phyloP scores from a whole-genome alignment of 2,888 invertebrate species.

The Rhabditophanes sp. region DNA sequence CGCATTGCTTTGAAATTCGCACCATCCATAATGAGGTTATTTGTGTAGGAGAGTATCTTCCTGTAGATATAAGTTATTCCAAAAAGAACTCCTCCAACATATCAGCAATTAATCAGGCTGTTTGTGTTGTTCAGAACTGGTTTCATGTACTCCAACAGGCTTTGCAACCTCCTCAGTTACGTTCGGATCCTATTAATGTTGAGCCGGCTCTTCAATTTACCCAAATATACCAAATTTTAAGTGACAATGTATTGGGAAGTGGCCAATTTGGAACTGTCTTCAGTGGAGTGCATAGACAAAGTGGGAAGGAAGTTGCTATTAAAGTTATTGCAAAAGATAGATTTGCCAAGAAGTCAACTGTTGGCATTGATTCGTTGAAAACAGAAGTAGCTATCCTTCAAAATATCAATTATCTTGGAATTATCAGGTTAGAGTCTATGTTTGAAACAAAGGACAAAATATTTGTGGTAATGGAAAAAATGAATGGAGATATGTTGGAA shows the following conservation, averaged over 20 bases:
- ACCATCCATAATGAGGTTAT: slow-evolving; percentile 29
- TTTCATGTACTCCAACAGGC: slow-evolving; percentile 18
- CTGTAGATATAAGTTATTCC: not conserved
- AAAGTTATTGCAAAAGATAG: slow-evolving; percentile 43
- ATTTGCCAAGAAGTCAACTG: slow-evolving; percentile 31
- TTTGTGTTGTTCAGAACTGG: slow-evolving; percentile 4
- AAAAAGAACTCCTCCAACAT: slow-evolving; percentile 3
- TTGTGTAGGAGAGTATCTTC: slow-evolving; percentile 43
- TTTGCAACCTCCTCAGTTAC: slow-evolving; percentile 23
- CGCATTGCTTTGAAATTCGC: slow-evolving; percentile 43
- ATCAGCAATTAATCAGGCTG: slow-evolving; percentile 6
- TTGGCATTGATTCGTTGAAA: slow-evolving; percentile 34
- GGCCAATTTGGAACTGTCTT: slow-evolving; percentile 98
- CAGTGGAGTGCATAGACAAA: slow-evolving; percentile 55
- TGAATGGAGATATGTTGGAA: slow-evolving; percentile 90
- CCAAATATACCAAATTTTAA: slow-evolving; percentile 49
- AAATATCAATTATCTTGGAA: slow-evolving; percentile 47
- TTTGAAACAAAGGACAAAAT: slow-evolving; percentile 93
- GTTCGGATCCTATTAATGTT: slow-evolving; percentile 24
- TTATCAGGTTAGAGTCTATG: slow-evolving; percentile 81
- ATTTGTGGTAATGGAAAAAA: slow-evolving; percentile 97
- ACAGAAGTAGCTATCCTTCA: slow-evolving; percentile 33
- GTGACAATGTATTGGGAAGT: slow-evolving; percentile 88
- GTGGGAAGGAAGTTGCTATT: slow-evolving; percentile 40
- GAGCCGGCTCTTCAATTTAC: slow-evolving; percentile 41